phyloP scores from a whole-genome alignment of 2,888 invertebrate species.

The Melanostoma scalare region DNA sequence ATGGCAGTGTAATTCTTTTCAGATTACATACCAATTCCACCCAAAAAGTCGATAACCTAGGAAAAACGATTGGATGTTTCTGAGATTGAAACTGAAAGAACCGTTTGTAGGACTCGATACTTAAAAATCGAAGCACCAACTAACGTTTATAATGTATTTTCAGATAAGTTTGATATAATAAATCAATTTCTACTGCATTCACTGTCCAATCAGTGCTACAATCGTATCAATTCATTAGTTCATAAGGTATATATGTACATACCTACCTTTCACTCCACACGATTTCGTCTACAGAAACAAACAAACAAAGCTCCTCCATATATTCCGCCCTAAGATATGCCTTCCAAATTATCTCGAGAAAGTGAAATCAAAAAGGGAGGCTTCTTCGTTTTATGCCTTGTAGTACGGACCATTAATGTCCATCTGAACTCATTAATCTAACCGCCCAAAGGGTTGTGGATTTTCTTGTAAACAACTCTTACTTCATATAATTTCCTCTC shows the following conservation, averaged over 20 bases:
- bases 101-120: too few species aligned
- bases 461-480: constrained; percentile 58
- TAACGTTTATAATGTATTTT: too few species aligned
- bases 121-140: too few species aligned
- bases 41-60: too few species aligned
- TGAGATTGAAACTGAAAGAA: too few species aligned
- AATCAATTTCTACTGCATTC: too few species aligned
- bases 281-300: constrained; percentile 10
- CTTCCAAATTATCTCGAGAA: constrained; percentile 11
- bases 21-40: too few species aligned
- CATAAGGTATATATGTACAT: constrained; percentile 13
- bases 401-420: constrained; percentile 67
- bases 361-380: constrained; percentile 11
- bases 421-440: constrained; percentile 72
- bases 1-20: too few species aligned
- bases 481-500: constrained; percentile 49
- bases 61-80: too few species aligned
- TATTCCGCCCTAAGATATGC: constrained; percentile 24
- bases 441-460: constrained; percentile 59
- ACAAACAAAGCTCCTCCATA: constrained; percentile 34
- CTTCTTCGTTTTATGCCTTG: constrained; percentile 29
- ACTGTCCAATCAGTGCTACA: constrained; percentile 4
- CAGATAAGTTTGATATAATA: too few species aligned
- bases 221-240: constrained; percentile 46
- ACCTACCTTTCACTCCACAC: constrained; percentile 10